These are phyloP conservation scores for Synanceia verrucosa DNA, from an alignment of 2,797 vertebrate genomes.

Conservation along the genomic window DNA sequence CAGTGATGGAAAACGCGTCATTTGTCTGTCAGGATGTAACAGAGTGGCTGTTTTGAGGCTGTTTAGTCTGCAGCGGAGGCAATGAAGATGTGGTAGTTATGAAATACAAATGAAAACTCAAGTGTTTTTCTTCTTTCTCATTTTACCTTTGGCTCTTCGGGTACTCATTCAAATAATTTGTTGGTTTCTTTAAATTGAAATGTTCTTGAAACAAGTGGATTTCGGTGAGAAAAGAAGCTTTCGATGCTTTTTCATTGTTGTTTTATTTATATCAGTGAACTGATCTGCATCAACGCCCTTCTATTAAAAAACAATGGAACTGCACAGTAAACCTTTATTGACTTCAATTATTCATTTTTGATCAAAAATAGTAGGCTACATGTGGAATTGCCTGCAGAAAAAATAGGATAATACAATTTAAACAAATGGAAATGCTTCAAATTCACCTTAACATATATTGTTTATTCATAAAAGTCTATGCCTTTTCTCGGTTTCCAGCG, in stretches of 20 bases:
- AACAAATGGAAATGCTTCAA: not conserved
- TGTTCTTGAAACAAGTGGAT: not conserved
- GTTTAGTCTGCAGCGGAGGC: slow-evolving; percentile 11
- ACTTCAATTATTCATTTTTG: not conserved
- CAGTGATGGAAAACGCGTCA: slow-evolving; percentile 77
- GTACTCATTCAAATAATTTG: not conserved
- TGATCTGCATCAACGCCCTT: not conserved
- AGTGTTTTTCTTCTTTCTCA: not conserved
- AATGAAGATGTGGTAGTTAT: not conserved
- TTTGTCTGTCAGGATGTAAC: slow-evolving; percentile 60
- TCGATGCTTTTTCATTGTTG: not conserved
- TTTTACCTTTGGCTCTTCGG: too few relatives aligned
- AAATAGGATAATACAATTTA: not conserved
- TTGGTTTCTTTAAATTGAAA: too few relatives aligned
- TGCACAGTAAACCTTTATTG: not conserved
- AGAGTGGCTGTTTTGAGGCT: slow-evolving; percentile 6
- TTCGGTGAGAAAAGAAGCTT: not conserved
- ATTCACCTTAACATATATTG: not conserved
- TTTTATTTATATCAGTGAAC: not conserved
- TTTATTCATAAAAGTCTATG: not conserved
- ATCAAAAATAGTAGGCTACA: not conserved
- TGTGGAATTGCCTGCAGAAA: not conserved
- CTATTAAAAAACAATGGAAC: not conserved
- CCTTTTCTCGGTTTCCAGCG: slow-evolving; percentile 12
- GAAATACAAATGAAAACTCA: not conserved